phyloP scores from a whole-genome alignment of 2,888 invertebrate species.

The Serripes groenlandicus region DNA sequence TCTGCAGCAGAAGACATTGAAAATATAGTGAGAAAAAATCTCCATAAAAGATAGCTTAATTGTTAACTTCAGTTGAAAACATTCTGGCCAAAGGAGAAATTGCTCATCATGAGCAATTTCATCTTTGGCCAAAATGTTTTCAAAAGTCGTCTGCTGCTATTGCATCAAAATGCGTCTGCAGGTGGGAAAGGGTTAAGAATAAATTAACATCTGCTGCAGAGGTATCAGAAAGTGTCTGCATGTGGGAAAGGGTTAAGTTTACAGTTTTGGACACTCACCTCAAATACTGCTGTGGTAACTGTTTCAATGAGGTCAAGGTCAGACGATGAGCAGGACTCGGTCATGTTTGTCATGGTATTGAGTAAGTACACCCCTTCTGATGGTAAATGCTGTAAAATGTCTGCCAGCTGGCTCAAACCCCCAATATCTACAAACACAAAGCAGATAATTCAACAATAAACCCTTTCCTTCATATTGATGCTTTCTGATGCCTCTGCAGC shows the following conservation, averaged over 20 bases:
- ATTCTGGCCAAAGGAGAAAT: too few species aligned
- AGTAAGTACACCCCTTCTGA: conserved; percentile 93
- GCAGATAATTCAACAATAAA: too few species aligned
- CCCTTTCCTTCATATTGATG: background rate
- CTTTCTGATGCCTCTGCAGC: background rate
- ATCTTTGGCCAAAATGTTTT: background rate
- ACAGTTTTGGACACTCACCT: conserved; percentile 88
- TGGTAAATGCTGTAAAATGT: conserved; percentile 89
- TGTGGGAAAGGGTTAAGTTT: background rate
- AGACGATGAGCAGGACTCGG: conserved; percentile 89
- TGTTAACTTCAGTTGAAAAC: too few species aligned
- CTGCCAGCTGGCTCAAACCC: conserved; percentile 82
- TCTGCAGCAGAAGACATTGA: too few species aligned
- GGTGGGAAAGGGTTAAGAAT: background rate
- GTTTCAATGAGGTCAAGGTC: conserved; percentile 90
- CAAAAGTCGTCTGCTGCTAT: background rate
- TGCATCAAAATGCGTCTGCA: background rate
- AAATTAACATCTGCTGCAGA: background rate
- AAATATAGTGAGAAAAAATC: too few species aligned
- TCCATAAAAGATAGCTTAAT: too few species aligned
- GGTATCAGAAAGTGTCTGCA: background rate
- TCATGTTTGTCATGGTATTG: conserved; percentile 93
- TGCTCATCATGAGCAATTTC: too few species aligned
- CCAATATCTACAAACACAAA: background rate
- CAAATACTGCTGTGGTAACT: conserved; percentile 90